Conservation (phyloP, 2,888 invertebrate genomes). For the Limenitis arthemis region DNA sequence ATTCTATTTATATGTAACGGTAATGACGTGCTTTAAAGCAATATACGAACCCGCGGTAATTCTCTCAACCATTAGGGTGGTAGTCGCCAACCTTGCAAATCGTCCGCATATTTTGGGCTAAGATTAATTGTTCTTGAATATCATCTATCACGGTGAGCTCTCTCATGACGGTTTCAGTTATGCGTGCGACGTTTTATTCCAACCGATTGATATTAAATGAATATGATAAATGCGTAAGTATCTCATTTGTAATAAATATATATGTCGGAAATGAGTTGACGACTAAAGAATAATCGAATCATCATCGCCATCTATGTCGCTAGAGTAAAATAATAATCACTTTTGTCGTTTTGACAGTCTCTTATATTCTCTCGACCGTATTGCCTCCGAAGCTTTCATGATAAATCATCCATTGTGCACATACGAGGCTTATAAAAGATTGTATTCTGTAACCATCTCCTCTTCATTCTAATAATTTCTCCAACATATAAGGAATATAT, state of each 20-base stretch:
- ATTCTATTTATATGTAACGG: conserved; percentile 25
- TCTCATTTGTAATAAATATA: background rate
- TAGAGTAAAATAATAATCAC: too few relatives aligned
- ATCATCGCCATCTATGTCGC: too few relatives aligned
- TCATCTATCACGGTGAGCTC: conserved; percentile 70
- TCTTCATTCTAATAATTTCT: too few relatives aligned
- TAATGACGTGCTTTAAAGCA: conserved; percentile 52
- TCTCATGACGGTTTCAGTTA: conserved; percentile 64
- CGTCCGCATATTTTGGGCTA: conserved; percentile 71
- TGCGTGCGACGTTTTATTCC: conserved; percentile 68
- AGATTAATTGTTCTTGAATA: conserved; percentile 72
- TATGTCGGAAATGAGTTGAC: too few relatives aligned
- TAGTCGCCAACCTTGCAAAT: conserved; percentile 65
- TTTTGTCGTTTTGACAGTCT: too few relatives aligned
- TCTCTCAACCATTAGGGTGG: conserved; percentile 61
- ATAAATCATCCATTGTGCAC: too few relatives aligned
- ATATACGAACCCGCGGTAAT: conserved; percentile 53
- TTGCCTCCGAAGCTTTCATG: too few relatives aligned
- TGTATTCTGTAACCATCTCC: too few relatives aligned
- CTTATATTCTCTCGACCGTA: too few relatives aligned
- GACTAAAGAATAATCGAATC: too few relatives aligned
- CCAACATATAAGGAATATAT: too few relatives aligned
- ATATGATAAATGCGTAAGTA: background rate
- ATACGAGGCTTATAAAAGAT: too few relatives aligned
- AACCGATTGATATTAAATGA: conserved; percentile 47